Evolutionary conservation across 2,113 vertebrate genomes (phyloP).

Genomic region (Ginglymostoma cirratum): DNA sequence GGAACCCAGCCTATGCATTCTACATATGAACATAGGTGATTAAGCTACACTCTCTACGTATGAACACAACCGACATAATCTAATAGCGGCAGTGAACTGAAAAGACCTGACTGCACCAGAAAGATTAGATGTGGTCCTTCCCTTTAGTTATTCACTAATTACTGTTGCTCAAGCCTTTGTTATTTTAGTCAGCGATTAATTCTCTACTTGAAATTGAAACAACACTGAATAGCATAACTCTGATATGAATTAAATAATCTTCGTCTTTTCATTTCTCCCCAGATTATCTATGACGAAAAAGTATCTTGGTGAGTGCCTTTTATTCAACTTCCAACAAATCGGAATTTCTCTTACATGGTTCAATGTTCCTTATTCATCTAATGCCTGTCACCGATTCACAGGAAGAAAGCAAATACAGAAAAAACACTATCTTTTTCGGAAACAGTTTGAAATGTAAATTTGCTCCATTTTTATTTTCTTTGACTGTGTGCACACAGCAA

Average conservation of each 20-base stretch:
- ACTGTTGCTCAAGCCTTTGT: not conserved
- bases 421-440: not conserved
- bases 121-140: not conserved
- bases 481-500: not conserved
- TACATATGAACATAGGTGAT: not conserved
- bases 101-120: not conserved
- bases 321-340: not conserved
- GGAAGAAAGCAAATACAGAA: not conserved
- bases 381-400: not conserved
- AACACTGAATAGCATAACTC: not conserved
- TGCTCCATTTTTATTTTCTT: not conserved
- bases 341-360: not conserved
- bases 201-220: not conserved
- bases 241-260: constrained; percentile 37
- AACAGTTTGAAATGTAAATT: not conserved
- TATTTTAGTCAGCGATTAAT: not conserved
- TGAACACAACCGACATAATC: not conserved
- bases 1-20: not conserved
- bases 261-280: constrained; percentile 44
- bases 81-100: not conserved
- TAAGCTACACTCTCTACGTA: too few species aligned
- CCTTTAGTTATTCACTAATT: not conserved
- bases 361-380: not conserved
- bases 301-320: constrained; percentile 81
- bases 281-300: constrained; percentile 97